Conservation (phyloP, 2,888 invertebrate species). For the Latheticus oryzae region DNA sequence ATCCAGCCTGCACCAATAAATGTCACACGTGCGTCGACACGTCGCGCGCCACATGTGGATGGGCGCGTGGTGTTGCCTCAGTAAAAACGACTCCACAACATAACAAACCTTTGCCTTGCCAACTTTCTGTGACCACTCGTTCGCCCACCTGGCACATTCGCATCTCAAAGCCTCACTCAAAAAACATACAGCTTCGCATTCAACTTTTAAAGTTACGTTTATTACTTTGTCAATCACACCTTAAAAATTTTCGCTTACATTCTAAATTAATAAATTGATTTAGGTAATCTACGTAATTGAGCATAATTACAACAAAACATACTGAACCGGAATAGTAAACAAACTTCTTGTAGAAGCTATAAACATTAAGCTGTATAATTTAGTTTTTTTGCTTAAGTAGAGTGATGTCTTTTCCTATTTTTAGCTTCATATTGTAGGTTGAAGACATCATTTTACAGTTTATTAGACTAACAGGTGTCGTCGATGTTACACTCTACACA, state of each 20-base stretch:
- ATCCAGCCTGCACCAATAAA: constrained; percentile 50
- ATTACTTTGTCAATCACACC: no score
- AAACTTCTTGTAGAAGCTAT: no score
- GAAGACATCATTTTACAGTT: constrained; percentile 7
- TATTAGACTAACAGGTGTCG: constrained; percentile 4
- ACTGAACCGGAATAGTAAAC: no score
- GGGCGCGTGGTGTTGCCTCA: constrained; percentile 45
- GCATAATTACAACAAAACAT: no score
- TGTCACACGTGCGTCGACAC: constrained; percentile 57
- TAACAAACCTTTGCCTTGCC: constrained; percentile 30
- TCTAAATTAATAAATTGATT: no score
- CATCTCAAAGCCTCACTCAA: constrained; percentile 26
- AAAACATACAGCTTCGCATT: no score
- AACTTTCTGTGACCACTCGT: constrained; percentile 32
- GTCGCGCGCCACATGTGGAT: constrained; percentile 54
- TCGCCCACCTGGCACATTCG: constrained; percentile 37
- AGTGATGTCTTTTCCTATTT: not conserved
- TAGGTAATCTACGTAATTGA: no score
- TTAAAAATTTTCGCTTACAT: no score
- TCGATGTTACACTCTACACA: not conserved
- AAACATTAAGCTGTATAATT: no score
- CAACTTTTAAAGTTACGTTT: no score
- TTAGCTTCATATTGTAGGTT: constrained; percentile 3
- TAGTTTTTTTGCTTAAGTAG: not conserved
- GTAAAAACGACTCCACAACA: constrained; percentile 35